phyloP scores from a whole-genome alignment of 2,888 invertebrate species.

The Phoenoteleia sp. region DNA sequence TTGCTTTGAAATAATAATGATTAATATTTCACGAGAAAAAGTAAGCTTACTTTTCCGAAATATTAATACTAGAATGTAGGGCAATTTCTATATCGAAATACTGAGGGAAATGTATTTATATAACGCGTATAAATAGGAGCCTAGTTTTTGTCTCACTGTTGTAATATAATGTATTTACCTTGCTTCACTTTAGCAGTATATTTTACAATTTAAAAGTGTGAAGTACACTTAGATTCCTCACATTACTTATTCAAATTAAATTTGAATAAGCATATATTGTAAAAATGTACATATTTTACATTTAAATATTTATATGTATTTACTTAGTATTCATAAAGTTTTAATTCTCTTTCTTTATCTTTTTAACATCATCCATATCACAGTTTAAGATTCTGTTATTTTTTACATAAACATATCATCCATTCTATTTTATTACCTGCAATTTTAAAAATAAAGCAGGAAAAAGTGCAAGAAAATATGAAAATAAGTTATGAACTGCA shows the following conservation, averaged over 20 bases:
- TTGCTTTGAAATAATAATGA: background rate
- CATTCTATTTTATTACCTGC: background rate
- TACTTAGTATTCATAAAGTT: background rate
- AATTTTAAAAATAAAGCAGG: too few relatives aligned
- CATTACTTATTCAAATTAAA: slow-evolving; percentile 17
- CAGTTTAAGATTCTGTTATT: background rate
- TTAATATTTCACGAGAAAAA: background rate
- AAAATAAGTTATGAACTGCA: background rate
- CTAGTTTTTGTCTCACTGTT: slow-evolving; percentile 13
- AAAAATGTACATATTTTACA: slow-evolving; percentile 34
- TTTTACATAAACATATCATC: background rate
- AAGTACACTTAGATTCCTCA: slow-evolving; percentile 5
- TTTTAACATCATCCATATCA: background rate
- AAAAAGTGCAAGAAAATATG: too few relatives aligned
- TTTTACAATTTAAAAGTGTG: slow-evolving; percentile 20
- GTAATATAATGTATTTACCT: slow-evolving; percentile 12
- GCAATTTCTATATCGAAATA: slow-evolving; percentile 37
- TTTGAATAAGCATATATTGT: slow-evolving; percentile 2
- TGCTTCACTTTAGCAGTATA: slow-evolving; percentile 31
- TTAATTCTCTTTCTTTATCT: background rate
- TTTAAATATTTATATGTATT: slow-evolving; percentile 4
- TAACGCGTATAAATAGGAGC: slow-evolving; percentile 22
- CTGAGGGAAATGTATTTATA: slow-evolving; percentile 26
- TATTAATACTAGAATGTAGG: slow-evolving; percentile 3
- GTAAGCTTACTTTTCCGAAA: slow-evolving; percentile 2